These are phyloP conservation scores for Bolinopsis microptera DNA, from an alignment of 37 sponge, comb jelly and placozoan species.

Conservation along the genomic window DNA sequence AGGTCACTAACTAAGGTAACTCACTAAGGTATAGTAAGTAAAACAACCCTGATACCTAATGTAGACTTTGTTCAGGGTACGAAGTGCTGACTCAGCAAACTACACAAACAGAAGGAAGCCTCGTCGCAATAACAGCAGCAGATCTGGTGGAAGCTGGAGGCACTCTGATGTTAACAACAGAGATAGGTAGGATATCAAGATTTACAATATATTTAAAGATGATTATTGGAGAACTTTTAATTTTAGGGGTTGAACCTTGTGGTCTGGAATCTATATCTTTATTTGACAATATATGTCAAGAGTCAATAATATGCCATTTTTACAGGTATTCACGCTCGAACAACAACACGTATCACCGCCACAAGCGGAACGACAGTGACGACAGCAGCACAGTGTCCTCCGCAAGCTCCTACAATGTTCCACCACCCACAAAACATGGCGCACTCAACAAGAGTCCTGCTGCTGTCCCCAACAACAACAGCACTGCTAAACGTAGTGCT, in stretches of 20 bases:
- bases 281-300: no score
- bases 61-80: conserved; percentile 29
- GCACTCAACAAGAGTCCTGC: not conserved
- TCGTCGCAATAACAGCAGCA: not conserved
- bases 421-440: not conserved
- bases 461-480: not conserved
- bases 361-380: conserved; percentile 49
- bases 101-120: not conserved
- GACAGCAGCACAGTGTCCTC: conserved; percentile 48
- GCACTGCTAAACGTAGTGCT: not conserved
- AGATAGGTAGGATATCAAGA: not conserved
- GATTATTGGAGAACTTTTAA: no score
- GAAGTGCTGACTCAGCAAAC: not conserved
- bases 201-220: no score
- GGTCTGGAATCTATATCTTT: no score
- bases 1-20: no score
- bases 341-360: not conserved
- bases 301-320: no score
- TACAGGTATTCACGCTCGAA: conserved; percentile 4
- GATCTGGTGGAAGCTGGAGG: not conserved
- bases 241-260: no score
- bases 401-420: conserved; percentile 27
- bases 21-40: no score
- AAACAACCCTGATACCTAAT: no score
- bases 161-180: not conserved